Evolutionary conservation across 2,888 invertebrate species (phyloP).

Genomic region (Rapana venosa): DNA sequence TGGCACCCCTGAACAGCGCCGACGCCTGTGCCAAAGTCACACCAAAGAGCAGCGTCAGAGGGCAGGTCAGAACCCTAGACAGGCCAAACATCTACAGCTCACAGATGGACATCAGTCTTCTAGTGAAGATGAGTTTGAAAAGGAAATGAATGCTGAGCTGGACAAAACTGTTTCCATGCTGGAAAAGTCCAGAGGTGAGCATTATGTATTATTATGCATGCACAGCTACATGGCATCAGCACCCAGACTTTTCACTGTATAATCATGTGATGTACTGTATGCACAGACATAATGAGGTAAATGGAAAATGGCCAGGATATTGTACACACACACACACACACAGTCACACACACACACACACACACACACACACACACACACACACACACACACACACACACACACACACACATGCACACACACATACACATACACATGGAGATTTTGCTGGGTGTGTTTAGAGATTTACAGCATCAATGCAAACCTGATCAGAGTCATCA

Average conservation of each 20-base stretch:
- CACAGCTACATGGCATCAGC: no score
- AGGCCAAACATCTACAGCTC: background rate
- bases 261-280: no score
- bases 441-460: no score
- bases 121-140: constrained; percentile 77
- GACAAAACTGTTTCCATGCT: constrained; percentile 66
- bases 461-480: no score
- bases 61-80: background rate
- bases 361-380: constrained; percentile 8
- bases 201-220: no score
- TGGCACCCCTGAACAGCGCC: constrained; percentile 71
- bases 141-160: constrained; percentile 75
- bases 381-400: constrained; percentile 20
- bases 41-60: constrained; percentile 30
- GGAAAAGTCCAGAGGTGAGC: constrained; percentile 57
- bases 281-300: no score
- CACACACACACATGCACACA: background rate
- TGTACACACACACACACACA: background rate
- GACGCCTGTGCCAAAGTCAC: constrained; percentile 55
- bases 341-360: background rate
- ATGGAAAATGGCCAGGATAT: no score
- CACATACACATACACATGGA: no score
- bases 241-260: no score
- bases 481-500: no score
- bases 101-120: constrained; percentile 52